These are phyloP conservation scores for Numenius phaeopus DNA, from an alignment of 2,797 vertebrate genomes.

Conservation along the genomic window DNA sequence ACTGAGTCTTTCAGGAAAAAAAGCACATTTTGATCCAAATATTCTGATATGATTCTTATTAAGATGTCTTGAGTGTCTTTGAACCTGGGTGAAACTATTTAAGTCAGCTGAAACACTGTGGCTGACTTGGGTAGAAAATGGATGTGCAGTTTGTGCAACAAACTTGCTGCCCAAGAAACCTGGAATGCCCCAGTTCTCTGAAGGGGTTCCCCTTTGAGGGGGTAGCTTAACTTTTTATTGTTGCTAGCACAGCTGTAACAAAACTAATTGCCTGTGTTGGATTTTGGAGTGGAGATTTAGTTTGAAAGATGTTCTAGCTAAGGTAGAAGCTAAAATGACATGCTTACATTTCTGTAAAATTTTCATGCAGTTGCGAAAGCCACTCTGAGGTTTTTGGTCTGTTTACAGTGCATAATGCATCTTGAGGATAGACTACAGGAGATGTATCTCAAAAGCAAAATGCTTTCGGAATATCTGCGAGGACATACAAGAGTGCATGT, in stretches of 20 bases:
- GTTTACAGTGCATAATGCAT: slow-evolving; percentile 88
- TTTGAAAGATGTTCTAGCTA: neutral
- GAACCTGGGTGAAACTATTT: neutral
- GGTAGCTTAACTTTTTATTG: neutral
- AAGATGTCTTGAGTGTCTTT: neutral
- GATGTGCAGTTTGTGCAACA: neutral
- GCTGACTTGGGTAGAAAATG: neutral
- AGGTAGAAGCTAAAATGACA: neutral
- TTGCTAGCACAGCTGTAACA: neutral
- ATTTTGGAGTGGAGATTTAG: neutral
- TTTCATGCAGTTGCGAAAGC: neutral
- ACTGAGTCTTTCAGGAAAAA: neutral
- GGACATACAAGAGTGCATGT: slow-evolving; percentile 88
- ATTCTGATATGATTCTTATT: neutral
- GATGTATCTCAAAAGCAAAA: slow-evolving; percentile 90
- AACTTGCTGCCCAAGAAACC: neutral
- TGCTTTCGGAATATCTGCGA: slow-evolving; percentile 89
- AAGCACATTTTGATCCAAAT: neutral
- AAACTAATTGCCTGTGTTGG: neutral
- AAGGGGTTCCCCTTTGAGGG: neutral
- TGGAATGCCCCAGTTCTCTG: neutral
- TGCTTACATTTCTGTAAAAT: neutral
- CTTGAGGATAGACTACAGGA: slow-evolving; percentile 89
- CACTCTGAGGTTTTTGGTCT: neutral
- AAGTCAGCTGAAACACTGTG: neutral